phyloP scores from a whole-genome alignment of 2,888 invertebrate species.

The Pantelozetes paolii region DNA sequence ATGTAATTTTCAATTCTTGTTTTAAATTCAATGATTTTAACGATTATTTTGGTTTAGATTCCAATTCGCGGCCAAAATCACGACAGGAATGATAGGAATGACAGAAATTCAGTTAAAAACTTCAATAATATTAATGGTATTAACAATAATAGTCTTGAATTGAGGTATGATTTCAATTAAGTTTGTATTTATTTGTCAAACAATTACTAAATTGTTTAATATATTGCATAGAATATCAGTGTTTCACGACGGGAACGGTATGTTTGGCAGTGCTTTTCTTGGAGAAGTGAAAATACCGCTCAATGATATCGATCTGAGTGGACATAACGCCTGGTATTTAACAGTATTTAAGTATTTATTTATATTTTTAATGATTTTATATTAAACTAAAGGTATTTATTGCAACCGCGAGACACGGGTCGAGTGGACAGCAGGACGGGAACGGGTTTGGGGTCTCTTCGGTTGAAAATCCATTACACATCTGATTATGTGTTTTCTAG shows the following conservation, averaged over 20 bases:
- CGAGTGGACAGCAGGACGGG: constrained; percentile 55
- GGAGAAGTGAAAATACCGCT: constrained; percentile 80
- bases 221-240: constrained; percentile 65
- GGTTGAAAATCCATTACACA: constrained; percentile 79
- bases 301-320: constrained; percentile 63
- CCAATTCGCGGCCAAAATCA: constrained; percentile 43
- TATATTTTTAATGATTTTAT: no score
- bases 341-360: no score
- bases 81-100: no score
- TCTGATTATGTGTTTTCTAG: constrained; percentile 83
- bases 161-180: constrained; percentile 32
- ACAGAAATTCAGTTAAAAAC: constrained; percentile 4
- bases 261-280: constrained; percentile 75
- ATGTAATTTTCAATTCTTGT: constrained; percentile 53
- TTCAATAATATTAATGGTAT: constrained; percentile 9
- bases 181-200: background rate
- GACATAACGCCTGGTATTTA: constrained; percentile 69
- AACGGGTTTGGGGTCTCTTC: constrained; percentile 65
- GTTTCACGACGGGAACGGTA: constrained; percentile 77
- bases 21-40: background rate
- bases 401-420: constrained; percentile 62
- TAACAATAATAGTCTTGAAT: constrained; percentile 28
- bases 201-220: background rate
- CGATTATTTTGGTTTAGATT: constrained; percentile 31
- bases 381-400: constrained; percentile 63